These are phyloP conservation scores for Melitaea cinxia DNA, from an alignment of 1,140 invertebrate species.

Conservation along the genomic window DNA sequence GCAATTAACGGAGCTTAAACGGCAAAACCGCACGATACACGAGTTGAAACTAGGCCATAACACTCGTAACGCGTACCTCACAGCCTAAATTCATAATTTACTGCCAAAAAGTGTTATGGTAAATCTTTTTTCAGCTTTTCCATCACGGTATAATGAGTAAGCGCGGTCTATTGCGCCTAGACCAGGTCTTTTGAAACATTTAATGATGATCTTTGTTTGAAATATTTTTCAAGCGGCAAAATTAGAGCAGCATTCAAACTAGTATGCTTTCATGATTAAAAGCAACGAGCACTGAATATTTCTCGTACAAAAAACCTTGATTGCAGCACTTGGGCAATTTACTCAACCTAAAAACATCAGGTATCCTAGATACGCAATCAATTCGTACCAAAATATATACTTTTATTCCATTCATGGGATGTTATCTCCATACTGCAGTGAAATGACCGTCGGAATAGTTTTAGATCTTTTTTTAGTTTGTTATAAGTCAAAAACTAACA, in stretches of 20 bases:
- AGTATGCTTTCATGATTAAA: constrained; percentile 12
- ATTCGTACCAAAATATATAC: background rate
- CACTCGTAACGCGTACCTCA: background rate
- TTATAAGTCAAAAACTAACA: no score
- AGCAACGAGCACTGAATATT: constrained; percentile 6
- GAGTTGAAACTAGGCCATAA: background rate
- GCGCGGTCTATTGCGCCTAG: constrained; percentile 5
- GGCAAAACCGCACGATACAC: background rate
- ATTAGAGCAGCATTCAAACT: constrained; percentile 8
- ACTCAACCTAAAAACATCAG: constrained; percentile 7
- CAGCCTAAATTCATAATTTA: constrained; percentile 4
- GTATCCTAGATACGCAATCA: constrained; percentile 1
- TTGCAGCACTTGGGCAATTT: constrained; percentile 14
- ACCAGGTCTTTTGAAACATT: constrained; percentile 7
- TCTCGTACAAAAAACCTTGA: constrained; percentile 5
- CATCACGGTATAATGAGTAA: constrained; percentile 1
- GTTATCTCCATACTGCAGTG: background rate
- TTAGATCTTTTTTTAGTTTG: no score
- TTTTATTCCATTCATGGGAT: background rate
- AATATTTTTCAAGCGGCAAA: constrained; percentile 14
- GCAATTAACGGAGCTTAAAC: background rate
- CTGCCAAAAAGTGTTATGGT: constrained; percentile 2
- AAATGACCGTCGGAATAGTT: no score
- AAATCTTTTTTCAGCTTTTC: background rate
- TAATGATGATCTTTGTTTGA: constrained; percentile 15